Base-by-base conservation (phyloP, 1,140 invertebrate species). In the honey bee (Apis mellifera) region DNA sequence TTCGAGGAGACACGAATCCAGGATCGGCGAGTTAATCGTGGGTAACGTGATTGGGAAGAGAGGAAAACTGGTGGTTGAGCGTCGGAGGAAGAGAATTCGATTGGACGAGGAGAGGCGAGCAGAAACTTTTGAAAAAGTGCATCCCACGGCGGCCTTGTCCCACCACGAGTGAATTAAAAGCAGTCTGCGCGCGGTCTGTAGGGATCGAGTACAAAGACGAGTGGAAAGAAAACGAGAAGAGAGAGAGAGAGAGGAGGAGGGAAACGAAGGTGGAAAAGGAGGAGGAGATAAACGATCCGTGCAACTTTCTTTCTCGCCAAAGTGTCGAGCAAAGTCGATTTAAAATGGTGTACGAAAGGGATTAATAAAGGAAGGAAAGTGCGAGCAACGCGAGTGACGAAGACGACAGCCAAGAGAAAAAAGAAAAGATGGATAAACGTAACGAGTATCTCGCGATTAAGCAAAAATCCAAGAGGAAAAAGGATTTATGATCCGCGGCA, bases 371-470 rank as follows among this genome's bases (percentile, higher is more conserved):
- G 32, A 42, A 5, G 32, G 7, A 42, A 42, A 42, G 32, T 42
- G 32, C 32, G 15, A 55, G 32, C 32, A 2, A 55, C 54, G 13
- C 13, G 54, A 17, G 17, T 17, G 54, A 55, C 54, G 32, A 32
- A 2, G 54, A 55, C 54, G 32, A 32, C 32, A 32, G 54, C 8
- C 2, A 8, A 17, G 19, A 50, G 9, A 50, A 23, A 23, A 1
- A 4, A 0, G 21, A 12, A 3, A 69, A 52, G 5, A 68, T 73
- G 84, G 26, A 60, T 19, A 42, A 62, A 75, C 84, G 32, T 32
- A 32, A 66, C 54, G 64, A 87, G 79, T 74, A 62, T n/a, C 62
- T 60, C 15, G 57, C 26, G 72, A 73, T 81, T 57, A 84, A 84
- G 17, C 60, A 70, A 23, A 66, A 15, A 50, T 52, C 69, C 13